phyloP scores from a whole-genome alignment of 1,140 invertebrate species.

The Daktulosphaira vitifoliae region DNA sequence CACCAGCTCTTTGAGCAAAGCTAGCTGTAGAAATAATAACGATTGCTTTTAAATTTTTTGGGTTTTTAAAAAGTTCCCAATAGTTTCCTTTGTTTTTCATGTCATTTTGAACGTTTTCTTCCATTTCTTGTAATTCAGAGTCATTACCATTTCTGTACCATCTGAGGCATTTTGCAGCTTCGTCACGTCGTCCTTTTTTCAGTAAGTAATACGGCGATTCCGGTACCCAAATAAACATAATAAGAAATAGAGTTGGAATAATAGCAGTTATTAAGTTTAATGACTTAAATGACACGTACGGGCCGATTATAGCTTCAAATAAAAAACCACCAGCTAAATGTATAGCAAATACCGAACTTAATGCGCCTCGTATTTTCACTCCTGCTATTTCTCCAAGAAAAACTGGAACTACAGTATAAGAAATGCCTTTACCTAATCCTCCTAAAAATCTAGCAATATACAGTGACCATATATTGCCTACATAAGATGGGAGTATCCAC shows the following conservation, averaged over 20 bases:
- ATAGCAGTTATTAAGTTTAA: conserved; percentile 56
- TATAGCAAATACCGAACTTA: conserved; percentile 69
- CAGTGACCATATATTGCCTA: neutral
- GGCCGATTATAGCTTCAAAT: conserved; percentile 50
- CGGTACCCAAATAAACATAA: conserved; percentile 63
- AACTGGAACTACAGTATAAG: conserved; percentile 69
- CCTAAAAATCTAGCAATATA: conserved; percentile 36
- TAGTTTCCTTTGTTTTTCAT: conserved; percentile 37
- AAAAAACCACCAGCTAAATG: conserved; percentile 63
- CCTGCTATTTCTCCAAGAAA: conserved; percentile 72
- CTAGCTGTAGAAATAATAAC: conserved; percentile 55
- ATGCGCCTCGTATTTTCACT: conserved; percentile 39
- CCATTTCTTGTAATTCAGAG: conserved; percentile 34
- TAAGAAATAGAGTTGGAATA: conserved; percentile 54
- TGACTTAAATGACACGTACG: conserved; percentile 57
- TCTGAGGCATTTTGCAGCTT: conserved; percentile 49
- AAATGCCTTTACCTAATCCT: conserved; percentile 62
- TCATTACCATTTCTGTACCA: conserved; percentile 35
- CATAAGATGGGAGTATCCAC: conserved; percentile 48
- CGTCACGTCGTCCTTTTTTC: conserved; percentile 49
- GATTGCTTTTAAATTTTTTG: conserved; percentile 49
- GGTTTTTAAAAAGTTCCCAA: conserved; percentile 32
- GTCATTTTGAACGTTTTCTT: conserved; percentile 36
- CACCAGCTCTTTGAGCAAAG: conserved; percentile 65
- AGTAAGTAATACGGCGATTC: conserved; percentile 71